Percentiles rank a stretch among this genome's conserved stretches.
Conservation (phyloP, 2,797 vertebrate species). For the Argentina silus region DNA sequence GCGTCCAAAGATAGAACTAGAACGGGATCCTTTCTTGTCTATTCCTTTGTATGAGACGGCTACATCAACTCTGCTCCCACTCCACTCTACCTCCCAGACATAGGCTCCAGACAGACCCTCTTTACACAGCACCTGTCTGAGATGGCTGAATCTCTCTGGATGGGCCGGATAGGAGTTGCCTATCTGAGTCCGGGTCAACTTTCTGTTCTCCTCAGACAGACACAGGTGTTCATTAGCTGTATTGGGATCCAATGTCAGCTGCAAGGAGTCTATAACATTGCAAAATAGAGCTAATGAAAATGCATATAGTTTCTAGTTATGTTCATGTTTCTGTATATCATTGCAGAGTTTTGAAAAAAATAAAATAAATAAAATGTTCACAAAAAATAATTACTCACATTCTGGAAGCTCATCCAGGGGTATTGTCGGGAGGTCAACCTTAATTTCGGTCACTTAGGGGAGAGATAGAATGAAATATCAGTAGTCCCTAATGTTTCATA, state of each 20-base stretch:
- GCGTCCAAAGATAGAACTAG: conserved; percentile 50
- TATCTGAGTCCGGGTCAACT: conserved; percentile 36
- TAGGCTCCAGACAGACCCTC: not conserved
- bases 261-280: not conserved
- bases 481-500: no score
- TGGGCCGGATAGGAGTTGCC: conserved; percentile 49
- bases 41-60: conserved; percentile 40
- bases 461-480: no score
- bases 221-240: conserved; percentile 50
- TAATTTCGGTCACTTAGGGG: no score
- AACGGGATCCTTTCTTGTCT: conserved; percentile 46
- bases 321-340: not conserved
- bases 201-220: conserved; percentile 44
- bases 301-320: not conserved
- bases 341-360: not conserved
- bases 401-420: no score
- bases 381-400: no score
- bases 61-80: conserved; percentile 51
- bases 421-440: no score
- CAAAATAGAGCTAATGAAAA: not conserved
- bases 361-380: no score
- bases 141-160: conserved; percentile 51
- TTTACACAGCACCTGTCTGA: conserved; percentile 52
- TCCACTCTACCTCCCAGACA: conserved; percentile 67
- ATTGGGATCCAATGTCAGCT: conserved; percentile 39